phyloP scores from a whole-genome alignment of 1,140 invertebrate genomes.

The Ridgeia piscesae region DNA sequence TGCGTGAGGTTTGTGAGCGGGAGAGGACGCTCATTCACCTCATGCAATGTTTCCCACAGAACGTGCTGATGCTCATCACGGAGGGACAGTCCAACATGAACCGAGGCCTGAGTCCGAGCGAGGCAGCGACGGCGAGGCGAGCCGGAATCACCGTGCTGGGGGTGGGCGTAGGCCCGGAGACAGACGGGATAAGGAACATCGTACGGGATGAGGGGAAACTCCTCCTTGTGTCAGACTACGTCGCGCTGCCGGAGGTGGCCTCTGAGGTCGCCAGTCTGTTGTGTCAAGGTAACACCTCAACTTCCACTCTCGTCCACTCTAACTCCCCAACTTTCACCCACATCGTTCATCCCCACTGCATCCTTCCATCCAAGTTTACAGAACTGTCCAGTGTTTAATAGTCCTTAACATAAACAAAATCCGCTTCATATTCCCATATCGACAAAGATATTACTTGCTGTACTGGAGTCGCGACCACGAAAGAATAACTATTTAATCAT shows the following conservation, averaged over 20 bases:
- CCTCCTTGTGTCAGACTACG: neutral
- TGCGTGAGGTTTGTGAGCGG: too few species aligned
- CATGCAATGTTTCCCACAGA: neutral
- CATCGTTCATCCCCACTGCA: too few species aligned
- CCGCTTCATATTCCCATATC: neutral
- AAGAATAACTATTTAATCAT: neutral
- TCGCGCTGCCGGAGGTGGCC: neutral
- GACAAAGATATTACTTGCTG: too few species aligned
- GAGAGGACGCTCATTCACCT: neutral
- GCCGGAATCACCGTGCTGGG: neutral
- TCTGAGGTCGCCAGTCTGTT: neutral
- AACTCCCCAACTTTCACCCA: too few species aligned
- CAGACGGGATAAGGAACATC: neutral
- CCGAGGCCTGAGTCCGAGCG: conserved; percentile 15
- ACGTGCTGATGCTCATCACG: conserved; percentile 1
- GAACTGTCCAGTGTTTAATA: too few species aligned
- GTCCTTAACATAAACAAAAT: neutral
- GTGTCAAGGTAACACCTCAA: neutral
- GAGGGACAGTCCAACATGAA: conserved; percentile 14
- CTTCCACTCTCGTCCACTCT: too few species aligned
- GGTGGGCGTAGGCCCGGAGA: neutral
- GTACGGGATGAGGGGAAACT: neutral
- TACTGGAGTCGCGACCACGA: too few species aligned
- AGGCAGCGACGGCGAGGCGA: neutral
- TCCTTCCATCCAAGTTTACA: too few species aligned